These are phyloP conservation scores for Leptinotarsa rubiginosa DNA, from an alignment of 2,888 invertebrate genomes.

Conservation along the genomic window DNA sequence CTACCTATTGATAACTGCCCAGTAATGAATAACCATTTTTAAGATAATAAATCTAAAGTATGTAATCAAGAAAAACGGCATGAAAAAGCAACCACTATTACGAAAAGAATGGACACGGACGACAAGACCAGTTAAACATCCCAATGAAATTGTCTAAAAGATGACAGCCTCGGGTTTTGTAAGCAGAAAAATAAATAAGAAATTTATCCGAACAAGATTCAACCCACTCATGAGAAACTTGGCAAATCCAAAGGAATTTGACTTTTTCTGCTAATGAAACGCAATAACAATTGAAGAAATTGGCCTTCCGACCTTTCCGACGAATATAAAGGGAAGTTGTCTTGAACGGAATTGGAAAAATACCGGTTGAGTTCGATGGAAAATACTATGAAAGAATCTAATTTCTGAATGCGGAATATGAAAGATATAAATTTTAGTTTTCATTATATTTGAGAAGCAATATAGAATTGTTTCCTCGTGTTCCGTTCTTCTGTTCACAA, in stretches of 20 bases:
- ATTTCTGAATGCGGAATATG: background rate
- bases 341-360: background rate
- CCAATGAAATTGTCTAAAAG: background rate
- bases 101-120: background rate
- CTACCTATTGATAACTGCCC: too few relatives aligned
- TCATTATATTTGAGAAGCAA: too few relatives aligned
- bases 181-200: background rate
- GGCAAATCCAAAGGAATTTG: background rate
- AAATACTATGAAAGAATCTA: background rate
- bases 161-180: background rate
- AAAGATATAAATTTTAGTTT: background rate
- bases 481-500: too few relatives aligned
- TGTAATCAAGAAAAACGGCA: too few relatives aligned
- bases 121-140: background rate
- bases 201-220: background rate
- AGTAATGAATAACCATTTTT: too few relatives aligned
- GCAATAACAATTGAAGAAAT: background rate
- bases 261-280: background rate
- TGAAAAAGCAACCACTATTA: too few relatives aligned
- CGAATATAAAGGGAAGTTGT: background rate
- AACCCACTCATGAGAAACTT: too few relatives aligned
- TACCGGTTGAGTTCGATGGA: background rate
- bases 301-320: background rate
- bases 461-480: too few relatives aligned
- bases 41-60: too few relatives aligned